phyloP scores from a whole-genome alignment of 2,797 vertebrate species.

The Ambastaia sidthimunki region DNA sequence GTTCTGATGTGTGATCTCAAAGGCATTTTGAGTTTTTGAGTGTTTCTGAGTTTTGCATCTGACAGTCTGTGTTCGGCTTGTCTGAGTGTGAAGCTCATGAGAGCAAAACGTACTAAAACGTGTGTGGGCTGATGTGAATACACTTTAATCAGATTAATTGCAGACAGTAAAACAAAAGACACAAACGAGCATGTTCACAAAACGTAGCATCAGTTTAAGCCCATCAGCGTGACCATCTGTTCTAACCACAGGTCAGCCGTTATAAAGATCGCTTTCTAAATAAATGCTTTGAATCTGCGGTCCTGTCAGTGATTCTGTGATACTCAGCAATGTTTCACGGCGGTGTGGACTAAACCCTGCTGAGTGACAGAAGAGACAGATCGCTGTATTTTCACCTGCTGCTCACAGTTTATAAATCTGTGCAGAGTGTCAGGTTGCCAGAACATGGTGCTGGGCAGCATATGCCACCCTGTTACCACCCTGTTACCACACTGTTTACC shows the following conservation, averaged over 20 bases:
- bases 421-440: conserved; percentile 28
- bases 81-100: conserved; percentile 42
- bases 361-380: conserved; percentile 37
- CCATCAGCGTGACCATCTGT: background rate
- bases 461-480: conserved; percentile 37
- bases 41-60: conserved; percentile 32
- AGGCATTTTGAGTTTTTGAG: background rate
- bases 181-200: background rate
- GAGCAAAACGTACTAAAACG: conserved; percentile 38
- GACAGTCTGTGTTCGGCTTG: conserved; percentile 53
- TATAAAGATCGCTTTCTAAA: conserved; percentile 17
- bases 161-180: background rate
- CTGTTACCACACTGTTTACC: background rate
- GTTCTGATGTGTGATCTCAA: conserved; percentile 21
- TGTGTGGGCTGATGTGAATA: conserved; percentile 27
- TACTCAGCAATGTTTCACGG: background rate
- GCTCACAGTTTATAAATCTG: conserved; percentile 44
- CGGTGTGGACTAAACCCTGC: conserved; percentile 14
- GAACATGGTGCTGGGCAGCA: conserved; percentile 38
- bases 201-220: background rate
- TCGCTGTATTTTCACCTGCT: conserved; percentile 53
- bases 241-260: conserved; percentile 28
- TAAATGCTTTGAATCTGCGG: background rate
- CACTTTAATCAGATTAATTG: background rate
- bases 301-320: background rate